Evolutionary conservation across 1,140 invertebrate species (phyloP).

Genomic region (Leptinotarsa texana): DNA sequence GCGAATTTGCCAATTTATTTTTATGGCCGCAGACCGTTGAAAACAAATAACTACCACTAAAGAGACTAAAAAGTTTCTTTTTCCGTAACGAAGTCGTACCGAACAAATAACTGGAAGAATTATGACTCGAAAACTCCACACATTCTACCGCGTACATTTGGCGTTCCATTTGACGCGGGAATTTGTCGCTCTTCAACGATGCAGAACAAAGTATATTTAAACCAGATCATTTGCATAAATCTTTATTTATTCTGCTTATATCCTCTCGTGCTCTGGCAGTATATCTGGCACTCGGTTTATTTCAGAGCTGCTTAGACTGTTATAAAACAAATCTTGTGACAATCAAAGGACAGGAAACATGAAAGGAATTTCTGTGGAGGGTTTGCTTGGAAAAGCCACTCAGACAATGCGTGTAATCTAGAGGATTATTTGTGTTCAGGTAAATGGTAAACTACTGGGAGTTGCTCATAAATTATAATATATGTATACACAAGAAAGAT

Average conservation of each 20-base stretch:
- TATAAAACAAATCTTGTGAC: conserved; percentile 6
- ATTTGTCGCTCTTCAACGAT: conserved; percentile 17
- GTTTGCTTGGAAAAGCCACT: too few relatives aligned
- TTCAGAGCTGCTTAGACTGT: background rate
- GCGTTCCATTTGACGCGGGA: conserved; percentile 4
- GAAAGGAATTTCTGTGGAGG: conserved; percentile 4
- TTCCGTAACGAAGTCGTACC: background rate
- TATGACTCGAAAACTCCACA: conserved; percentile 9
- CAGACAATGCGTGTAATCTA: too few relatives aligned
- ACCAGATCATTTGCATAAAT: conserved; percentile 15
- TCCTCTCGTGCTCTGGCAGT: conserved; percentile 1
- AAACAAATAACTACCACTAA: too few relatives aligned
- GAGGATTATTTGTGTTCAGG: too few relatives aligned
- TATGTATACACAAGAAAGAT: too few relatives aligned
- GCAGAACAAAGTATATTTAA: conserved; percentile 19
- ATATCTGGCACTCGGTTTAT: background rate
- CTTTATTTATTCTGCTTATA: conserved; percentile 13
- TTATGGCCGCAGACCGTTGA: too few relatives aligned
- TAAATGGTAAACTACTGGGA: too few relatives aligned
- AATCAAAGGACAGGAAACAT: conserved; percentile 10
- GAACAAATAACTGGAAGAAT: background rate
- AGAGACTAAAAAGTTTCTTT: too few relatives aligned
- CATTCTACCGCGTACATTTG: conserved; percentile 7
- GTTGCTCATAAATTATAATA: too few relatives aligned
- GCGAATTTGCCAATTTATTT: too few relatives aligned